phyloP scores from a whole-genome alignment of 2,113 vertebrate genomes.

The Apodemus sylvaticus region DNA sequence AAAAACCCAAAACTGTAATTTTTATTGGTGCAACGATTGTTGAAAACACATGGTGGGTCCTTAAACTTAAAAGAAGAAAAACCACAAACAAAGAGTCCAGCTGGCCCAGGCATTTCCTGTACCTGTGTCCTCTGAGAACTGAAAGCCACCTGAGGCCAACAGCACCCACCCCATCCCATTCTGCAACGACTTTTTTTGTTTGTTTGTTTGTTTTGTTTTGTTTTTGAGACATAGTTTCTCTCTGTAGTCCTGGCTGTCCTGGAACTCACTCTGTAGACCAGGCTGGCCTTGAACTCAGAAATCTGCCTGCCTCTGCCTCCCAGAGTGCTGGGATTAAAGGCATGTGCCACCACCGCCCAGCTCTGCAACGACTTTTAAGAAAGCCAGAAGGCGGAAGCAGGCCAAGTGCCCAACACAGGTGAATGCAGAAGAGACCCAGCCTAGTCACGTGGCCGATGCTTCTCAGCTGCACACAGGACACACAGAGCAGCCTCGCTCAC shows the following conservation, averaged over 20 bases:
- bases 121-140: not conserved
- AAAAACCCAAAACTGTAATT: not conserved
- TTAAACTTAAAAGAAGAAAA: not conserved
- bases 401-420: not conserved
- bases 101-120: not conserved
- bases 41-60: not conserved
- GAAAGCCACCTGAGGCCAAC: not conserved
- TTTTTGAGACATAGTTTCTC: too few species aligned
- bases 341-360: too few species aligned
- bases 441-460: not conserved
- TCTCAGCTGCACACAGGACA: not conserved
- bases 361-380: not conserved
- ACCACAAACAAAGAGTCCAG: not conserved
- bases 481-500: not conserved
- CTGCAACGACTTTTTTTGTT: too few species aligned
- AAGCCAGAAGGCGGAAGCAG: not conserved
- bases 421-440: not conserved
- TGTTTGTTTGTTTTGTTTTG: too few species aligned
- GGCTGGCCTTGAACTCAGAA: too few species aligned
- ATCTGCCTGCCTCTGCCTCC: too few species aligned
- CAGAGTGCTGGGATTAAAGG: too few species aligned
- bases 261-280: too few species aligned
- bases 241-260: too few species aligned
- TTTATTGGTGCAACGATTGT: not conserved
- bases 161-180: not conserved